Base-by-base conservation (phyloP, 2,888 invertebrate species). In the Odontocerum albicorne region DNA sequence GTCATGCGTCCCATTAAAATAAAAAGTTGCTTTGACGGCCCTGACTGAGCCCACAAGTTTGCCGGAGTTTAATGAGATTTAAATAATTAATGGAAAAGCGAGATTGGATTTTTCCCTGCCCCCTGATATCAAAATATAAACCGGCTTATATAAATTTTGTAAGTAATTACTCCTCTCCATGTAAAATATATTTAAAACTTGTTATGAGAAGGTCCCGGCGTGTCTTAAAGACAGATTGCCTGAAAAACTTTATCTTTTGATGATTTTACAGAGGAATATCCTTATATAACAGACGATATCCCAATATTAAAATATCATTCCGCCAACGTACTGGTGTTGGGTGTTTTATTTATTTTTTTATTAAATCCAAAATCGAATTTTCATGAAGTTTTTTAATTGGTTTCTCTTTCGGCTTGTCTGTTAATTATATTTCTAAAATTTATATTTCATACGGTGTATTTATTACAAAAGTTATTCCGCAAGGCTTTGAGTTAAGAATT, bases 1-100 rank as follows among this genome's bases (percentile, higher is more conserved):
- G 60, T 44, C 33, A 13, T 57, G 46, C 55, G 50, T 56, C 57
- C 57, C 55, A 58, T 60, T 60, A 58, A 60, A 60, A 60, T 57
- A 57, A 60, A 59, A 60, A 60, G 57, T 58, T 58, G 57, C 57
- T 60, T 60, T 60, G 60, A 60, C 60, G 60, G 60, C 49, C 49
- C 53, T 56, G 53, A 49, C 55, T 47, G 53, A 50, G 44, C 57
- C 60, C 60, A 47, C 71, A 71, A 71, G 72, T 69, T 73, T 72
- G 72, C 71, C 71, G 71, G 70, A 72, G 75, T 73, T 75, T 76
- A 76, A 76, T 76, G 74, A 75, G 74, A 76, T 77, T 77, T 77
- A 75, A 77, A 77, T 77, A 77, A 77, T 77, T 78, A 77, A 77
- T 77, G 75, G 76, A 74, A 72, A 72, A 72, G 71, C 74, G 73